Percentiles rank a stretch among this genome's conserved stretches.
These are phyloP conservation scores for Tethya wilhelma DNA, from an alignment of 37 sponge, comb jelly and placozoan species.

Conservation along the genomic window DNA sequence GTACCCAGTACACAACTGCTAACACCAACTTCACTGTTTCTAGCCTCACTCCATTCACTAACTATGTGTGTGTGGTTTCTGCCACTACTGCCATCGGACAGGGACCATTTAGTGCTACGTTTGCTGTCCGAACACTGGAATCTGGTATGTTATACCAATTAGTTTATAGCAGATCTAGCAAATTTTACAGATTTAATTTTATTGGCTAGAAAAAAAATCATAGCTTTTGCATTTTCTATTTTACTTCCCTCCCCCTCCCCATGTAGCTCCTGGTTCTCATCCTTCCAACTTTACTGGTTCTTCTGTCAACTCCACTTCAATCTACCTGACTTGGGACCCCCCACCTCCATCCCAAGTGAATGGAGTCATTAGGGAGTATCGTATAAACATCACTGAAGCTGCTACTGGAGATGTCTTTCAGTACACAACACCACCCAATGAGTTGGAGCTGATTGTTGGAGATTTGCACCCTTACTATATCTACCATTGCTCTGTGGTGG, in stretches of 20 bases:
- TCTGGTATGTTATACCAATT: too few species aligned
- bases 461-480: constrained; percentile 43
- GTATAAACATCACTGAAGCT: constrained; percentile 33
- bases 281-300: constrained; percentile 29
- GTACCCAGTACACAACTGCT: not conserved
- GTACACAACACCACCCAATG: not conserved
- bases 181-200: too few species aligned
- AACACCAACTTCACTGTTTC: not conserved
- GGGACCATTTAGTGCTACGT: constrained; percentile 16
- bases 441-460: constrained; percentile 29
- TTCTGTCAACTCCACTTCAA: constrained; percentile 39
- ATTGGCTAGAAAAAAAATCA: too few species aligned
- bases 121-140: constrained; percentile 15
- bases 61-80: constrained; percentile 20
- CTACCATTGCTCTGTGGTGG: constrained; percentile 31
- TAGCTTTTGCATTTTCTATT: too few species aligned
- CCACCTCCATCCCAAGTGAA: constrained; percentile 33
- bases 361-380: constrained; percentile 47
- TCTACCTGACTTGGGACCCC: constrained; percentile 43
- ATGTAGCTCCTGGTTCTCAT: constrained; percentile 15
- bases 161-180: too few species aligned
- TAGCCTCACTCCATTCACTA: constrained; percentile 31
- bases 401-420: constrained; percentile 8
- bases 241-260: too few species aligned
- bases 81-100: constrained; percentile 18